Evolutionary conservation across 2,797 vertebrate species (phyloP).

Genomic region (Pantherophis vulpinus): DNA sequence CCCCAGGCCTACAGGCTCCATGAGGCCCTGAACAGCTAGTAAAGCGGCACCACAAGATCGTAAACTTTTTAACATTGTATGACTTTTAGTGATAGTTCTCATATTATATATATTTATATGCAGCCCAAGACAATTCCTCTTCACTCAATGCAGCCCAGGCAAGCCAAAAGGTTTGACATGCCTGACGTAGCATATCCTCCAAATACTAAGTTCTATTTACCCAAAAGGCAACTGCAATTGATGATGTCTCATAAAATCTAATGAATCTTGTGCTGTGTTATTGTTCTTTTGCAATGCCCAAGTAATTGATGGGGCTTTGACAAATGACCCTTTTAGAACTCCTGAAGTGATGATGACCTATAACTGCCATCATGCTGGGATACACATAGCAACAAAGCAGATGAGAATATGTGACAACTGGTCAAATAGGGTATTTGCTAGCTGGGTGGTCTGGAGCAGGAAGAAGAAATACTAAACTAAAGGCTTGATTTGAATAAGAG

Average conservation of each 20-base stretch:
- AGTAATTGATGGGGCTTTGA: constrained; percentile 19
- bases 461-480: not conserved
- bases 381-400: not conserved
- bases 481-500: not conserved
- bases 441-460: constrained; percentile 30
- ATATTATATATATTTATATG: not conserved
- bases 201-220: not conserved
- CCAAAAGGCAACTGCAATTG: not conserved
- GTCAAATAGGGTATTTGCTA: constrained; percentile 11
- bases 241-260: not conserved
- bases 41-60: not conserved
- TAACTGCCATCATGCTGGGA: not conserved
- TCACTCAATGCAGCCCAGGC: not conserved
- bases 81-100: not conserved
- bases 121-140: not conserved
- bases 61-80: not conserved
- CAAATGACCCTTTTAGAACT: constrained; percentile 34
- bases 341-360: not conserved
- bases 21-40: not conserved
- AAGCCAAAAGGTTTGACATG: not conserved
- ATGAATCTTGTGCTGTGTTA: constrained; percentile 4
- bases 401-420: constrained; percentile 19
- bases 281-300: constrained; percentile 30
- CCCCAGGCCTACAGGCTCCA: not conserved
- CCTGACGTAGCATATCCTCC: not conserved